A percentile compares a stretch with the other conserved stretches of the same genome.
phyloP scores from a whole-genome alignment of 2,113 vertebrate genomes.

The Argyrosomus japonicus region DNA sequence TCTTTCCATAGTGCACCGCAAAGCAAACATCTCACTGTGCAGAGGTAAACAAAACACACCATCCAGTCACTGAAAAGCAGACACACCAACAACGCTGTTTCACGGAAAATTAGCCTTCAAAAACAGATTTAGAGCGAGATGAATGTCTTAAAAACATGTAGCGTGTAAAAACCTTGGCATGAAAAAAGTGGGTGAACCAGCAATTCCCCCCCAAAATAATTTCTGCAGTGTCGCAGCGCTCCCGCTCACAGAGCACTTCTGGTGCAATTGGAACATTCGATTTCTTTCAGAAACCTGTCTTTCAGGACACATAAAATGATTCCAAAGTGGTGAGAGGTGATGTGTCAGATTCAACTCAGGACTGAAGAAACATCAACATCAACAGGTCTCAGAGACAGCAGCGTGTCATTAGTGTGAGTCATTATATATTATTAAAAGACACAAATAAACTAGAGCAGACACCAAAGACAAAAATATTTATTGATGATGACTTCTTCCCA shows the following conservation, averaged over 20 bases:
- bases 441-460: background rate
- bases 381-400: background rate
- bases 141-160: background rate
- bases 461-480: background rate
- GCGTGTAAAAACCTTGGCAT: background rate
- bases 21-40: conserved; percentile 34
- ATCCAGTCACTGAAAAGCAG: conserved; percentile 9
- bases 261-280: background rate
- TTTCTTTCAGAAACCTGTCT: background rate
- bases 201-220: background rate
- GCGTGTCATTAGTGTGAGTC: no score
- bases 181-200: background rate
- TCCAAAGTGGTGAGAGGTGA: background rate
- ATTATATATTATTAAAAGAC: background rate
- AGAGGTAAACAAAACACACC: conserved; percentile 37
- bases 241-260: background rate
- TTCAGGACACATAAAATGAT: background rate
- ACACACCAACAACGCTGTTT: background rate
- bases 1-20: background rate
- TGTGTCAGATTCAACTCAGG: background rate
- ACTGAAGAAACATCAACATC: background rate
- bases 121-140: background rate
- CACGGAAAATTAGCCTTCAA: conserved; percentile 11
- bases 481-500: background rate
- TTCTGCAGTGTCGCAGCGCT: background rate